phyloP scores from a whole-genome alignment of 2,113 vertebrate genomes.

The Terrapene triunguis region DNA sequence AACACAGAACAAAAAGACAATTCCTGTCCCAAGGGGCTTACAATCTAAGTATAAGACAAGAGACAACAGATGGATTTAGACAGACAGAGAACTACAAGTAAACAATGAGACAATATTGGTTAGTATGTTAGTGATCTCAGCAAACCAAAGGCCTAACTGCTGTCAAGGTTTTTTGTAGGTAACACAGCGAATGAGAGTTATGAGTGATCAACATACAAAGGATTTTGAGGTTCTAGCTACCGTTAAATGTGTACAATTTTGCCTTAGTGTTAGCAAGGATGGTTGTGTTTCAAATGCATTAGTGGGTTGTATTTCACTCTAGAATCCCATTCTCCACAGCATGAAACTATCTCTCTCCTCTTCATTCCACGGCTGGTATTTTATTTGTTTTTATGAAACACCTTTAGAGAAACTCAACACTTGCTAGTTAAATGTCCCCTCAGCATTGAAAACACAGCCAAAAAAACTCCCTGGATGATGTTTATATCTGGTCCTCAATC shows the following conservation, averaged over 20 bases:
- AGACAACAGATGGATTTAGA: background rate
- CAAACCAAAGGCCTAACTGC: background rate
- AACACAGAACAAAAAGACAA: background rate
- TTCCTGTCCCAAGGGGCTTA: background rate
- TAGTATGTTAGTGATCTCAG: background rate
- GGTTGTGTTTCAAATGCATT: background rate
- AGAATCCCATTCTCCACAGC: background rate
- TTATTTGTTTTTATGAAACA: background rate
- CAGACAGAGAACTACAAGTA: background rate
- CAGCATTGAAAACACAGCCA: background rate
- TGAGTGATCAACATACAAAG: background rate
- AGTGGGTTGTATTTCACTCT: background rate
- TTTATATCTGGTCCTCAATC: background rate
- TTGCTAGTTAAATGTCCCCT: background rate
- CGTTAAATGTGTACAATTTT: background rate
- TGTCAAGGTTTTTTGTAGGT: background rate
- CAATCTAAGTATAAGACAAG: background rate
- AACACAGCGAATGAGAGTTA: background rate
- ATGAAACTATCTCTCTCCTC: background rate
- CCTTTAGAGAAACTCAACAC: background rate
- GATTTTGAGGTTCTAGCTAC: background rate
- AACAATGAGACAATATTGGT: background rate
- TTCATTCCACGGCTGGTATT: background rate
- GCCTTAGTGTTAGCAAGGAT: background rate
- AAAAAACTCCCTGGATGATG: background rate